Evolutionary conservation across 1,140 invertebrate species (phyloP), one percentile per base, ranked within the genome.

Genomic region (Chlorops oryzae): DNA sequence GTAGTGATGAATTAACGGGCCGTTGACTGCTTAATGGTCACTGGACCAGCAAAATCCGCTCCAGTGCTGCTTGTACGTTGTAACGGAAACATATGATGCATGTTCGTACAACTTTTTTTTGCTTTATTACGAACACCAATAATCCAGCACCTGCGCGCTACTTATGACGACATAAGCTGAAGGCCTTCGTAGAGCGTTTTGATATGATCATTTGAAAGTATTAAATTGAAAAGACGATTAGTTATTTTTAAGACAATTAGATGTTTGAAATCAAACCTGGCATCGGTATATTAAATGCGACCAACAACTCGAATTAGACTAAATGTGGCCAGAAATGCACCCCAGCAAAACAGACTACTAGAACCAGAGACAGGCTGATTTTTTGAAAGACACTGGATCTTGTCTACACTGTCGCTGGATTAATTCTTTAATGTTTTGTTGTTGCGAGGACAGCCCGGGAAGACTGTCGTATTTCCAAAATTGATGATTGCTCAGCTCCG

Each of bases 21-120:
- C 15, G 10, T 39, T 6, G 38, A 39, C 15, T 13, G 12, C 38
- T 20, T 12, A n/a, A 20, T 6, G 38, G 10, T 15, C 20, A 43
- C 21, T 18, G 58, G 56, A 1, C 60, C 63, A 18, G 54, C 55
- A 40, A n/a, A 34, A 21, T 47, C 45, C 6, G 38, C 17, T 2
- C 45, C 34, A n/a, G 18, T 37, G 12, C 10, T 5, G 24, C 5
- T 35, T 47, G n/a, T 7, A 21, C 45, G 5, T 35, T 47, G n/a
- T 47, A 35, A 22, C 34, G 15, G 13, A 47, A 12, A 17, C 45
- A 47, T 13, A 37, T 23, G n/a, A 21, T 21, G 5, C 3, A 28
- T n/a, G n/a, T n/a, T n/a, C n/a, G n/a, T n/a, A n/a, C n/a, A n/a
- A n/a, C n/a, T n/a, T n/a, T n/a, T n/a, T n/a, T n/a, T n/a, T n/a